Percentiles rank a stretch among this genome's conserved stretches.
Evolutionary conservation across 2,113 vertebrate species (phyloP).

Genomic region (Labeo rohita): DNA sequence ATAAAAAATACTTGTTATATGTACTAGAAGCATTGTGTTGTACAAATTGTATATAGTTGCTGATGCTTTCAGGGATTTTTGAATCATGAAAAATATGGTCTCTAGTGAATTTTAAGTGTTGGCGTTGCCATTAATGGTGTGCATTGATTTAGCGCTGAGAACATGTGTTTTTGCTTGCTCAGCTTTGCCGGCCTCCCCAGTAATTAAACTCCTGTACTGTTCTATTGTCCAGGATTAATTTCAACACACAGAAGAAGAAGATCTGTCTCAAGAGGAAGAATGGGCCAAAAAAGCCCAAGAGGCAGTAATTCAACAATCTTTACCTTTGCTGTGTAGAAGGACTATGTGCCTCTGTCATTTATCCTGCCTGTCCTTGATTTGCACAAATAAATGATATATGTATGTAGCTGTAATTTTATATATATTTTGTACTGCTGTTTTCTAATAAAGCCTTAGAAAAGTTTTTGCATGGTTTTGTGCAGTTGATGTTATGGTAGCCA

Average conservation of each 20-base stretch:
- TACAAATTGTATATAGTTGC: background rate
- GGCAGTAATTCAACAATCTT: background rate
- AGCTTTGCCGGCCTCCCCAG: background rate
- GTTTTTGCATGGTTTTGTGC: background rate
- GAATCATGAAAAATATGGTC: background rate
- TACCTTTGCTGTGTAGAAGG: background rate
- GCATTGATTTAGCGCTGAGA: background rate
- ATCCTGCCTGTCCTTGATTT: background rate
- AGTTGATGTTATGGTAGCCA: background rate
- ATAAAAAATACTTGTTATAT: background rate
- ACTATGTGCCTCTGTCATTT: background rate
- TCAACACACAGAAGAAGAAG: constrained; percentile 15
- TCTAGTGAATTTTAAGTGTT: background rate
- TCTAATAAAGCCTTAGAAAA: background rate
- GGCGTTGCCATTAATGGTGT: background rate
- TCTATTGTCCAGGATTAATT: constrained; percentile 45
- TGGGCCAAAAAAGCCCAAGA: constrained; percentile 2
- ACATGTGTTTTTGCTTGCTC: background rate
- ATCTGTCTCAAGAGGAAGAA: constrained; percentile 22
- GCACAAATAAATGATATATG: background rate
- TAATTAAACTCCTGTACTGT: constrained; percentile 18
- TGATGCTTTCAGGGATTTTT: background rate
- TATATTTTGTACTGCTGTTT: background rate
- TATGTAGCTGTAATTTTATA: background rate
- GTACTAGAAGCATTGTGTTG: background rate